These are phyloP conservation scores for Catagonus wagneri DNA, from an alignment of 2,113 vertebrate species.

Conservation along the genomic window DNA sequence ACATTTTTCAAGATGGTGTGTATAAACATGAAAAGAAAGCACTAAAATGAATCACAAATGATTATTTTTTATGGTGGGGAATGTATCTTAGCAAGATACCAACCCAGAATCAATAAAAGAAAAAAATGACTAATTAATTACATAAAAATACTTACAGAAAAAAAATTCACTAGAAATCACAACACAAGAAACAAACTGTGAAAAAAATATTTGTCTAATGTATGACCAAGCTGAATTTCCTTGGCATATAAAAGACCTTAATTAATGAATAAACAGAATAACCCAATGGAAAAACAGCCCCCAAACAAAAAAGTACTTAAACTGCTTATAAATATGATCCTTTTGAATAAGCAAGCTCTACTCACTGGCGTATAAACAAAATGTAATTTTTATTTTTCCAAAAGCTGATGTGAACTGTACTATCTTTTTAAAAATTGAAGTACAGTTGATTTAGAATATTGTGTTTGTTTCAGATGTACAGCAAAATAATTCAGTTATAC, in stretches of 20 bases:
- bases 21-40: background rate
- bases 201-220: background rate
- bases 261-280: background rate
- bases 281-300: background rate
- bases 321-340: slow-evolving; percentile 1
- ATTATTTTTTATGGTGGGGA: background rate
- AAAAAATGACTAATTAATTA: slow-evolving; percentile 38
- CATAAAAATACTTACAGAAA: background rate
- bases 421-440: background rate
- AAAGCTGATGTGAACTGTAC: background rate
- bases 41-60: background rate
- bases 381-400: slow-evolving; percentile 5
- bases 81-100: background rate
- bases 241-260: background rate
- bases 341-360: background rate
- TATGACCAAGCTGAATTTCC: background rate
- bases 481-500: background rate
- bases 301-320: background rate
- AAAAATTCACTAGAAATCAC: background rate
- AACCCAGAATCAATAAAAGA: slow-evolving; percentile 9
- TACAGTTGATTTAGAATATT: background rate
- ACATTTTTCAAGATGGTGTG: background rate
- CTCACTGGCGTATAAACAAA: background rate
- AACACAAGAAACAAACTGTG: background rate
- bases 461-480: background rate